Evolutionary conservation across 2,113 vertebrate genomes (phyloP), one percentile per base, ranked within the genome.

Genomic region (Ciconia stormi): DNA sequence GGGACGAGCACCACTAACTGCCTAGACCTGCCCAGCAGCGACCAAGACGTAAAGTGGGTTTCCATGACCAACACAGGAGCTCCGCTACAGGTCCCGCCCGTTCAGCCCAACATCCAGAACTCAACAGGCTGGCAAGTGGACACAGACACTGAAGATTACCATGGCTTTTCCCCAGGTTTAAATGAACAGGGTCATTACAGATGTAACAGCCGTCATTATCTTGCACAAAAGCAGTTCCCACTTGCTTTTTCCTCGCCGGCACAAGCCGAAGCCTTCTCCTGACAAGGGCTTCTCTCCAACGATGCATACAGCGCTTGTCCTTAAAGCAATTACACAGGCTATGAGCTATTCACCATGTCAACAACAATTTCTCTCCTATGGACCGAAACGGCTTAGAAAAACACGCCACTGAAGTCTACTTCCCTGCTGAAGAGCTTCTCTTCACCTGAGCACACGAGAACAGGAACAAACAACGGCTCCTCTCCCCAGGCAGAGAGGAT

Each of bases 141-240:
- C 47, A 5, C 30, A 2, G 16, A 27, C 32, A 17, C 9, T 13
- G 27, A 44, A 18, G 26, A 49, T 29, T 10, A 36, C 20, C 19
- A 11, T 1, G 11, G 32, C 20, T 63, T 17, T 56, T 19, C 21
- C 38, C 29, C 20, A 9, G 25, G 14, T 59, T 38, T 74, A 38
- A 62, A 32, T 1, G 20, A 69, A 29, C 19, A 18, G 36, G 53
- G 10, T 22, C 27, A 5, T 11, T 9, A 2, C 13, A 17, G 55
- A 34, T 0, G 0, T 10, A 55, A 50, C 30, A 89, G 36, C 23
- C 53, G 22, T 27, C 40, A 2, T 15, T 34, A 49, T 3, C 47
- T 20, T 42, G 52, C 50, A 14, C 2, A 0, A 78, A 71, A 73
- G 66, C 53, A 32, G 36, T 5, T 56, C 36, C 47, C 42, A 18